Conservation (phyloP, 1,140 invertebrate genomes). For the Philopotamus ludificatus region DNA sequence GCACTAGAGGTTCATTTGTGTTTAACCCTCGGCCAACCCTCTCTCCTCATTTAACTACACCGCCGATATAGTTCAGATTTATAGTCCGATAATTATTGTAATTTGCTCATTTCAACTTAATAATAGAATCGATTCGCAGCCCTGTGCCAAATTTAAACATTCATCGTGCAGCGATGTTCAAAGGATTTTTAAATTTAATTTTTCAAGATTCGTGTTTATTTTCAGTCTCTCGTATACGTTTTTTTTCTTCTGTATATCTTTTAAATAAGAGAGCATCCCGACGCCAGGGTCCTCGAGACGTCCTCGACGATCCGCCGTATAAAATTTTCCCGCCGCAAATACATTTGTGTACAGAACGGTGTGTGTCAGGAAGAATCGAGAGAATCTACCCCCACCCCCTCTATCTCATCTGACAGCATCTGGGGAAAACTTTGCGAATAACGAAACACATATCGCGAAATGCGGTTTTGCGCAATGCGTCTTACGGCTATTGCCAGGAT, state of each 20-base stretch:
- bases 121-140: too few species aligned
- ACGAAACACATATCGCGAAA: constrained; percentile 2
- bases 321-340: constrained; percentile 7
- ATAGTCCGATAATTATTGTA: constrained; percentile 15
- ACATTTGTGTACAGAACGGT: constrained; percentile 11
- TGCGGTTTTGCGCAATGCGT: constrained; percentile 27
- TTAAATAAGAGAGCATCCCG: neutral
- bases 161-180: neutral
- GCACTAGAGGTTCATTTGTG: constrained; percentile 26
- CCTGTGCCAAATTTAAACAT: too few species aligned
- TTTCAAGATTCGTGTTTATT: too few species aligned
- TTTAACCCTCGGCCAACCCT: too few species aligned
- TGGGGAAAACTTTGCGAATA: constrained; percentile 18
- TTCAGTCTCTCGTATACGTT: too few species aligned
- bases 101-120: neutral
- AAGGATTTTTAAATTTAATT: too few species aligned
- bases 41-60: too few species aligned
- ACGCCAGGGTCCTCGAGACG: neutral
- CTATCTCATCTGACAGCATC: constrained; percentile 4
- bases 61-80: constrained; percentile 13
- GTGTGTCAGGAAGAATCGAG: neutral
- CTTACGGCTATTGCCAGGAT: too few species aligned
- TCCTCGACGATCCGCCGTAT: neutral
- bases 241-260: too few species aligned
- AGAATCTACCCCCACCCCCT: too few species aligned